Conservation (phyloP, 2,797 vertebrate genomes). For the Bucorvus abyssinicus region DNA sequence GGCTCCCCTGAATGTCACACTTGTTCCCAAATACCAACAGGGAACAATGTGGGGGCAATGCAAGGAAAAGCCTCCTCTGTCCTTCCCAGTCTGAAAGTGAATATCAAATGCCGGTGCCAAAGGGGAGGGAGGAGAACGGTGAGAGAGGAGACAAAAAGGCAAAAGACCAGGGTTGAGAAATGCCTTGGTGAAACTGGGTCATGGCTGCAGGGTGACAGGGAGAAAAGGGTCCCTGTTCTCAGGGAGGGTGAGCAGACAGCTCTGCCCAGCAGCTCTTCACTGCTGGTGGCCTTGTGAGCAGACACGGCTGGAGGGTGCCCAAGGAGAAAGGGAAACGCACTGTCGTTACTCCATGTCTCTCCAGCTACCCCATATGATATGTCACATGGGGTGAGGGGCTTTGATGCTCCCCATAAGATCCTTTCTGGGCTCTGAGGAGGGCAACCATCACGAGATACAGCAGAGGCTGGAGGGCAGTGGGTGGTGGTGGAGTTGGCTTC, state of each 20-base stretch:
- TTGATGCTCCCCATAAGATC: not conserved
- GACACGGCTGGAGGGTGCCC: not conserved
- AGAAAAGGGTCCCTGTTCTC: not conserved
- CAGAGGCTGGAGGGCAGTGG: not conserved
- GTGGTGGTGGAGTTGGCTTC: not conserved
- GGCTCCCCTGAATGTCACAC: slow-evolving; percentile 66
- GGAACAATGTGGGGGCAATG: slow-evolving; percentile 36
- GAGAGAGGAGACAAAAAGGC: not conserved
- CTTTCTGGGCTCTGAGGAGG: not conserved
- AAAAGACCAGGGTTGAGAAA: not conserved
- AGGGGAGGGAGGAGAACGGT: not conserved
- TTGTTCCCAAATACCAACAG: slow-evolving; percentile 61
- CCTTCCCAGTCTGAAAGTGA: slow-evolving; percentile 24
- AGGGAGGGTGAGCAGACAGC: not conserved
- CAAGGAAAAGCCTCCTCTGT: slow-evolving; percentile 46
- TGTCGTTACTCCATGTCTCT: not conserved
- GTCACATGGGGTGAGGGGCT: not conserved
- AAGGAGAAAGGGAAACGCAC: not conserved
- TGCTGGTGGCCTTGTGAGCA: fast-evolving
- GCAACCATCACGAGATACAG: not conserved
- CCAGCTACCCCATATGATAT: fast-evolving
- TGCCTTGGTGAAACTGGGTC: slow-evolving; percentile 57
- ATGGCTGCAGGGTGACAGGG: slow-evolving; percentile 50
- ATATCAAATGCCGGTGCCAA: slow-evolving; percentile 5
- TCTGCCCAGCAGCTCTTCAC: not conserved